Evolutionary conservation across 2,797 vertebrate genomes (phyloP).

Genomic region (Myiothlypis chrysogaster): DNA sequence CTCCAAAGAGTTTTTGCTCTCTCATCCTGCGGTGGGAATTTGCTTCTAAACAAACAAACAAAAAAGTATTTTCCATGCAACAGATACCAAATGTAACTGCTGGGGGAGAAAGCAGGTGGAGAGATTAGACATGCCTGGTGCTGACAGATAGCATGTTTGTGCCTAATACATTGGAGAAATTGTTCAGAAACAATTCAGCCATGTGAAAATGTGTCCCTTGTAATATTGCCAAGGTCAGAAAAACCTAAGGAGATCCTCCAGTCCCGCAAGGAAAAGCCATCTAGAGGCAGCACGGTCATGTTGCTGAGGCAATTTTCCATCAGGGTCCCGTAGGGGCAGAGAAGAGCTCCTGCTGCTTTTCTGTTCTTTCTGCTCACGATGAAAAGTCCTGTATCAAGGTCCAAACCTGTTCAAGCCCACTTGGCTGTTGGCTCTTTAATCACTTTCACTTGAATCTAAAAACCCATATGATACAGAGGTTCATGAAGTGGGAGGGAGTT

Average conservation of each 20-base stretch:
- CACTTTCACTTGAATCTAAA: neutral
- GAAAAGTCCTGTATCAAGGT: neutral
- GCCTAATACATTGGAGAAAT: conserved; percentile 16
- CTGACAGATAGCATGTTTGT: neutral
- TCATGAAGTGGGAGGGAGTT: neutral
- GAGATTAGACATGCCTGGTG: conserved; percentile 7
- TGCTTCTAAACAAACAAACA: neutral
- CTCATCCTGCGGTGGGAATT: neutral
- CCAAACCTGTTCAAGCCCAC: neutral
- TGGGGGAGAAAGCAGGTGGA: neutral
- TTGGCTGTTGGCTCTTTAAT: neutral
- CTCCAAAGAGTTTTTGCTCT: neutral
- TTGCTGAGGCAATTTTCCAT: neutral
- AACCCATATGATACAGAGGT: neutral
- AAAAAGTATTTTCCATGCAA: neutral
- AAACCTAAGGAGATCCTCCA: neutral
- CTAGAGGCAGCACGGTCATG: neutral
- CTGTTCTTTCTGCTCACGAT: neutral
- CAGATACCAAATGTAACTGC: neutral
- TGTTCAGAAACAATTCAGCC: neutral
- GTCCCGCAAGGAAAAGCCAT: neutral
- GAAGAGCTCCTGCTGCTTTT: neutral
- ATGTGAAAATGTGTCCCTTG: neutral
- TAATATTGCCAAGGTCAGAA: conserved; percentile 34
- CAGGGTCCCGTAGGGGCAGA: neutral